Base-by-base conservation (phyloP, 2,888 invertebrate genomes). In the Chymomyza amoena region DNA sequence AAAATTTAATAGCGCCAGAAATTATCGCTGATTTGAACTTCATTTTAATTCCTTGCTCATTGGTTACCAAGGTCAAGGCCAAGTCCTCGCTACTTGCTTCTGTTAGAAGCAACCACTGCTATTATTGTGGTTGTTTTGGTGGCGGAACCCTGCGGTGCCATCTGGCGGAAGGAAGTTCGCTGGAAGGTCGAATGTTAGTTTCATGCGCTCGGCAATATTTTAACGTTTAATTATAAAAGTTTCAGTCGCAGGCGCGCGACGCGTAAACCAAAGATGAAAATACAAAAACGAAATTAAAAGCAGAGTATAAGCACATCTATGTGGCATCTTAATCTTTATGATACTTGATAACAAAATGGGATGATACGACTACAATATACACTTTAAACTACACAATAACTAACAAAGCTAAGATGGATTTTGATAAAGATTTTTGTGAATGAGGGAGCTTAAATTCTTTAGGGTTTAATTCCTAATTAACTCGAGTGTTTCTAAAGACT, bases 191-290 rank as follows among this genome's bases (percentile, higher is more conserved):
- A 20, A 20, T 15, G 28, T 32, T 59, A 45, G 39, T 39, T 32
- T 39, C 39, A 39, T 39, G 39, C 13, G 39, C 39, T 39, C 13
- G 39, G 39, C 13, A 39, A 39, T 57, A 57, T 57, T 72, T 70
- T 61, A 66, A 74, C 71, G 66, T 71, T 85, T 81, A 84, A 83
- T 83, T 86, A 77, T 78, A 83, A 77, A 78, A 80, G 70, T 77
- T 73, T 73, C 64, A 52, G 64, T 63, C n/a, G n/a, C 66, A 61
- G 56, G 20, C 25, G 6, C 16, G 13, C 13, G 13, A 36, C 36
- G 7, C 36, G n/a, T 52, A 16, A 16, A 15, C 52, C 28, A n/a
- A 60, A 18, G 50, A 2, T 25, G 56, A n/a, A 45, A 45, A n/a
- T 20, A 13, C 25, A 25, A 54, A 16, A 32, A 54, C 0, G 4